Percentiles rank a stretch among this genome's conserved stretches.
Conservation (phyloP, 2,888 invertebrate genomes). For the Lymantria monacha region DNA sequence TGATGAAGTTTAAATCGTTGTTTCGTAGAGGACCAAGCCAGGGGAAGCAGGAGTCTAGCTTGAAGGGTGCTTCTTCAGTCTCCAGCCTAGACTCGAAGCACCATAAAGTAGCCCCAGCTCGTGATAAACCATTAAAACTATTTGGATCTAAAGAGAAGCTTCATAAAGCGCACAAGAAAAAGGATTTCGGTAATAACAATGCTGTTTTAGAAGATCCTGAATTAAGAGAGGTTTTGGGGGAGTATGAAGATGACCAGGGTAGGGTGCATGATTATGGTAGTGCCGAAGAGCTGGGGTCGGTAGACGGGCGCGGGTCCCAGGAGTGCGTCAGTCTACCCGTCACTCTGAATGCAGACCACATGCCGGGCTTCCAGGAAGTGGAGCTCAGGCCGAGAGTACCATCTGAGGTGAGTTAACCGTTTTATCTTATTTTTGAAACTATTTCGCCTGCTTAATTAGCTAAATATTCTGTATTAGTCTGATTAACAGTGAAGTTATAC, state of each 20-base stretch:
- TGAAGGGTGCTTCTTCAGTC: conserved; percentile 84
- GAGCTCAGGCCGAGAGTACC: conserved; percentile 70
- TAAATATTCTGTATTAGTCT: too few species aligned
- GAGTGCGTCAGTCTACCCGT: conserved; percentile 77
- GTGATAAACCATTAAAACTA: conserved; percentile 74
- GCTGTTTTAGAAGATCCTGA: conserved; percentile 77
- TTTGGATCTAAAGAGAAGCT: conserved; percentile 81
- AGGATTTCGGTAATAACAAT: conserved; percentile 75
- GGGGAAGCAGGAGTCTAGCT: conserved; percentile 75
- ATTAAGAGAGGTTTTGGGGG: conserved; percentile 55
- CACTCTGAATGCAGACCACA: conserved; percentile 71
- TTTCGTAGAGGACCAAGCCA: conserved; percentile 92
- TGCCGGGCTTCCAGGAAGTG: conserved; percentile 76
- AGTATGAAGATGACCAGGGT: conserved; percentile 63
- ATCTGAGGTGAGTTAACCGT: conserved; percentile 59
- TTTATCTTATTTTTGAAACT: not conserved
- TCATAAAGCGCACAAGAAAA: conserved; percentile 72
- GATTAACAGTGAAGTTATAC: too few species aligned
- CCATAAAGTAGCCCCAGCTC: conserved; percentile 75
- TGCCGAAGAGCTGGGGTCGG: conserved; percentile 70
- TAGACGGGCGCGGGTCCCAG: conserved; percentile 71
- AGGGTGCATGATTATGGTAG: conserved; percentile 66
- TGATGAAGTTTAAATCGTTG: conserved; percentile 96
- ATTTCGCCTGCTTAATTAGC: not conserved
- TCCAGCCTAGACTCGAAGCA: conserved; percentile 85